Conservation (phyloP, 2,113 vertebrate species). For the Megaceryle torquata region DNA sequence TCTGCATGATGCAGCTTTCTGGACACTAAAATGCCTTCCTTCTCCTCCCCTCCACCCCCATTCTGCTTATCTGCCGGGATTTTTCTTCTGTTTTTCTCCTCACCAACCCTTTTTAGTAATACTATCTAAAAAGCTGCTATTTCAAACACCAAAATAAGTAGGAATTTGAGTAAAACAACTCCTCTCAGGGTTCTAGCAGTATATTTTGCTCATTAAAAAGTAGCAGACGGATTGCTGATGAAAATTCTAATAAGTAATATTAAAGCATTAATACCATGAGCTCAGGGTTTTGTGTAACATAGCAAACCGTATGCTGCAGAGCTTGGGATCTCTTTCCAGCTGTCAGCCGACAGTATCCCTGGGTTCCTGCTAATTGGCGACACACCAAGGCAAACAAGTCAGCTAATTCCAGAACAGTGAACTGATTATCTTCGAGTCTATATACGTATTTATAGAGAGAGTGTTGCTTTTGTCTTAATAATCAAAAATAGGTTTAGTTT, state of each 20-base stretch:
- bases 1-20: background rate
- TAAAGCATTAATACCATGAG: conserved; percentile 24
- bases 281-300: conserved; percentile 41
- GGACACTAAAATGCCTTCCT: background rate
- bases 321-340: conserved; percentile 52
- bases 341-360: conserved; percentile 48
- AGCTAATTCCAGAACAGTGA: conserved; percentile 60
- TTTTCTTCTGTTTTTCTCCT: background rate
- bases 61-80: background rate
- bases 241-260: conserved; percentile 47
- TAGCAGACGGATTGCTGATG: conserved; percentile 7
- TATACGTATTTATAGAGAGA: conserved; percentile 49
- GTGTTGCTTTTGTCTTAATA: background rate
- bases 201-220: conserved; percentile 5
- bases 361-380: conserved; percentile 48
- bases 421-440: conserved; percentile 14
- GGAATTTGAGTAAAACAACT: background rate
- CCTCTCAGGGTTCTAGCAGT: background rate
- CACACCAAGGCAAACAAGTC: conserved; percentile 48
- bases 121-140: background rate
- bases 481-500: background rate
- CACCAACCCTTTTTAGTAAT: background rate
- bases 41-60: background rate
- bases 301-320: conserved; percentile 25
- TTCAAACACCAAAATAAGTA: background rate